Conservation (phyloP, 2,113 vertebrate genomes). For the Pongo pygmaeus region DNA sequence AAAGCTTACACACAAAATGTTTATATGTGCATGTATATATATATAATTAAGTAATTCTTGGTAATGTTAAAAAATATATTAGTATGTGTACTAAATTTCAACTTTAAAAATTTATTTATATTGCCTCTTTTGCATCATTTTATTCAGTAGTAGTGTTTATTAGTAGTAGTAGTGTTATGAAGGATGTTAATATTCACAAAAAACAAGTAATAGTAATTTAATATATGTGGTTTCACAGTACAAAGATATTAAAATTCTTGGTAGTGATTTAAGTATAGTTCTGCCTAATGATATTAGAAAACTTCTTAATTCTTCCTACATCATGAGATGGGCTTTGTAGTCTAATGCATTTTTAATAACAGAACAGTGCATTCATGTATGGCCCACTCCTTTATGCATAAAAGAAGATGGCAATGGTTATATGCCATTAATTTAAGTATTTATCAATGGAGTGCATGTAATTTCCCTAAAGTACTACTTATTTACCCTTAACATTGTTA, state of each 20-base stretch:
- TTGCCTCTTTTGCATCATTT: not conserved
- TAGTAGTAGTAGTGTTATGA: not conserved
- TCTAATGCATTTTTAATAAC: conserved; percentile 83
- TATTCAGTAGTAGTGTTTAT: conserved; percentile 14
- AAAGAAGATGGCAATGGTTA: conserved; percentile 63
- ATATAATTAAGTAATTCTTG: not conserved
- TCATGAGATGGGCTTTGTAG: conserved; percentile 72
- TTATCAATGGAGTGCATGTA: conserved; percentile 69
- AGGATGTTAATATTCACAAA: conserved; percentile 62
- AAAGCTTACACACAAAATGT: not conserved
- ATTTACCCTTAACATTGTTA: conserved; percentile 50
- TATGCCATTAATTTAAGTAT: conserved; percentile 72
- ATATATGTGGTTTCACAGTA: conserved; percentile 67
- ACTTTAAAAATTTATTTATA: not conserved
- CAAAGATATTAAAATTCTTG: conserved; percentile 66
- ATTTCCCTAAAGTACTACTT: conserved; percentile 65
- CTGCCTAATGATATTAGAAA: conserved; percentile 77
- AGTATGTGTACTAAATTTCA: not conserved
- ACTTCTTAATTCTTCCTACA: conserved; percentile 80
- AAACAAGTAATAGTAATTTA: conserved; percentile 64
- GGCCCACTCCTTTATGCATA: conserved; percentile 53
- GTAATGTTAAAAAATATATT: not conserved
- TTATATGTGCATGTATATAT: not conserved
- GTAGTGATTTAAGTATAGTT: conserved; percentile 67
- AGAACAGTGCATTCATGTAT: conserved; percentile 55